Evolutionary conservation across 2,797 vertebrate species (phyloP).

Genomic region (Spheniscus humboldti): DNA sequence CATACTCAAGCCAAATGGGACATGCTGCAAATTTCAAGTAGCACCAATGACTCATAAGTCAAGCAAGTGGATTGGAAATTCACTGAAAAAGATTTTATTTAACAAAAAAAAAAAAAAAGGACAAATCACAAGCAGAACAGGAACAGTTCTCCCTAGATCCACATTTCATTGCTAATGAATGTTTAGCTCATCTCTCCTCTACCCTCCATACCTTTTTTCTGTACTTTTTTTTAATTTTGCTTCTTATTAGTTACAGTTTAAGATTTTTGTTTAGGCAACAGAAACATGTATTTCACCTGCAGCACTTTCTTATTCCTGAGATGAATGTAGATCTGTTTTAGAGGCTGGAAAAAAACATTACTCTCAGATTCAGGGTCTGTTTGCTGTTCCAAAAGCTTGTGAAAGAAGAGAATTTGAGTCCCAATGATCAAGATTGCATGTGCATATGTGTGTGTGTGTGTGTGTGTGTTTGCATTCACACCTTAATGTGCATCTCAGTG

Average conservation of each 20-base stretch:
- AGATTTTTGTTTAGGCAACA: slow-evolving; percentile 43
- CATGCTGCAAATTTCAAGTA: neutral
- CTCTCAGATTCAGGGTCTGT: neutral
- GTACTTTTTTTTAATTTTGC: neutral
- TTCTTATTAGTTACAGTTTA: slow-evolving; percentile 5
- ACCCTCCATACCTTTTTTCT: neutral
- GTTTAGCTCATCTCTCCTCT: neutral
- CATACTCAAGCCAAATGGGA: neutral
- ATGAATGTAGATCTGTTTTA: neutral
- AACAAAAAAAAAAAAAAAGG: neutral
- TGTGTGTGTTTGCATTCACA: neutral
- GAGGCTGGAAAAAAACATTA: neutral
- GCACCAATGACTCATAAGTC: neutral
- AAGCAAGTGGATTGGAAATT: slow-evolving; percentile 30
- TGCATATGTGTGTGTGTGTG: neutral
- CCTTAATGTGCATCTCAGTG: neutral
- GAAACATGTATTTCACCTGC: slow-evolving; percentile 26
- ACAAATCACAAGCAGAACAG: neutral
- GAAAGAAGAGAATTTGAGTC: neutral
- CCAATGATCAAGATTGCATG: neutral
- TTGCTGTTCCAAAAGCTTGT: slow-evolving; percentile 20
- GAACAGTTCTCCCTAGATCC: neutral
- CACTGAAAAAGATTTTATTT: neutral
- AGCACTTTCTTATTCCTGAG: neutral
- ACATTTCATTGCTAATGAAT: neutral